These are phyloP conservation scores for Sitta europaea DNA, from an alignment of 2,113 vertebrate species.

Conservation along the genomic window DNA sequence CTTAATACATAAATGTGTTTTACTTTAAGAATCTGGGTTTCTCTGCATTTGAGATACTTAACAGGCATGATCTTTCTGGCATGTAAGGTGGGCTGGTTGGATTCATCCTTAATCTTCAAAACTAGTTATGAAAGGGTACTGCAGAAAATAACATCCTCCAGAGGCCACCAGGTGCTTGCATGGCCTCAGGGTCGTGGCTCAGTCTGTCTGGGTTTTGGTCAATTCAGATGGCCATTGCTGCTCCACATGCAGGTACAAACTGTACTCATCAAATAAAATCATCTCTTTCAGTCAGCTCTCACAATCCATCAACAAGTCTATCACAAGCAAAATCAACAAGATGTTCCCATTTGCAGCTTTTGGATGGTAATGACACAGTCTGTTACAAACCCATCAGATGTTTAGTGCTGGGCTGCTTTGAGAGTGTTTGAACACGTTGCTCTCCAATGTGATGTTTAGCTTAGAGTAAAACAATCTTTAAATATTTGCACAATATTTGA, in stretches of 20 bases:
- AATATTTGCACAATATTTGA: conserved; percentile 20
- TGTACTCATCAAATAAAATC: neutral
- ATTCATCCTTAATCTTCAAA: neutral
- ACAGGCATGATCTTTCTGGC: neutral
- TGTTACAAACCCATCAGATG: conserved; percentile 16
- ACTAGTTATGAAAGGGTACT: neutral
- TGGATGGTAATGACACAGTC: conserved; percentile 9
- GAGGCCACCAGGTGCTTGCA: neutral
- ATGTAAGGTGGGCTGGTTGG: neutral
- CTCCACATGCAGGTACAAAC: neutral
- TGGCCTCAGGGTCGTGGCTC: neutral
- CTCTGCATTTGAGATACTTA: neutral
- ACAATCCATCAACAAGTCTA: conserved; percentile 21
- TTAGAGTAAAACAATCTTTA: neutral
- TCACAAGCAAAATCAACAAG: conserved; percentile 32
- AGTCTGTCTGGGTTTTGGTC: neutral
- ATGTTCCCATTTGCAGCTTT: conserved; percentile 6
- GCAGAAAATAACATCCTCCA: neutral
- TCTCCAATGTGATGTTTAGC: conserved; percentile 9
- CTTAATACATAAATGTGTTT: neutral
- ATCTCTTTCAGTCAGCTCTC: neutral
- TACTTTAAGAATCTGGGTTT: neutral
- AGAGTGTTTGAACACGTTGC: neutral
- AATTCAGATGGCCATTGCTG: neutral
- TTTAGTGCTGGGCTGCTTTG: neutral